Evolutionary conservation across 2,113 vertebrate genomes (phyloP).

Genomic region (Lophius piscatorius): DNA sequence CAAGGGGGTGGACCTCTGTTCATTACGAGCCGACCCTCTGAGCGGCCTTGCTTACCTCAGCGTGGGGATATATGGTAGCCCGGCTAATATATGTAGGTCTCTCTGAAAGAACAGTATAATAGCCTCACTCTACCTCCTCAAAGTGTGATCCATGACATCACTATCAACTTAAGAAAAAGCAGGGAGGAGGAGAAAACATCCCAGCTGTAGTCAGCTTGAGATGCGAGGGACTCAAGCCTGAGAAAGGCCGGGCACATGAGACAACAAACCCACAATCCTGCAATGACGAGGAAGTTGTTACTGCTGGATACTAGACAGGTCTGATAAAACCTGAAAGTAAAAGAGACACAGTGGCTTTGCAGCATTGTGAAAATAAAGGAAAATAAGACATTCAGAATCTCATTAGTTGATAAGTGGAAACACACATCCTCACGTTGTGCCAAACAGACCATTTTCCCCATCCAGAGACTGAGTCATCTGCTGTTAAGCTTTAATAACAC

Average conservation of each 20-base stretch:
- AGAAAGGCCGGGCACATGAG: conserved; percentile 1
- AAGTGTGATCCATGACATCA: conserved; percentile 67
- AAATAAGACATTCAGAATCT: conserved; percentile 30
- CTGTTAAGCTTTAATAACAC: conserved; percentile 50
- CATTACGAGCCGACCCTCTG: conserved; percentile 41
- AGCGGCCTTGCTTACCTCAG: conserved; percentile 34
- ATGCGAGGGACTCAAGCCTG: conserved; percentile 16
- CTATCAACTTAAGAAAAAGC: conserved; percentile 44
- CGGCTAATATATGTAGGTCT: conserved; percentile 54
- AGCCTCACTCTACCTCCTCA: conserved; percentile 44
- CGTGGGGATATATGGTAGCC: conserved; percentile 50
- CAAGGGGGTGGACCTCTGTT: conserved; percentile 10
- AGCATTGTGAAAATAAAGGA: conserved; percentile 3
- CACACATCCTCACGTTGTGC: conserved; percentile 37
- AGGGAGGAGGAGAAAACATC: conserved; percentile 19
- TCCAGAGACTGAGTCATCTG: conserved; percentile 52
- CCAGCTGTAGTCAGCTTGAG: conserved; percentile 43
- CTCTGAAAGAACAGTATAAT: conserved; percentile 43
- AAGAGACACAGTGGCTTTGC: conserved; percentile 39
- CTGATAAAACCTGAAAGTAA: conserved; percentile 19
- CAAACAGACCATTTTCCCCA: conserved; percentile 32
- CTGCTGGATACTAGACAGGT: too few species aligned
- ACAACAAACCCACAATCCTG: not conserved
- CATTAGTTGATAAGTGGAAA: conserved; percentile 51
- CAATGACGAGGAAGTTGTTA: too few species aligned